These are phyloP conservation scores for Symphodus melops DNA, from an alignment of 2,113 vertebrate species.

Conservation along the genomic window DNA sequence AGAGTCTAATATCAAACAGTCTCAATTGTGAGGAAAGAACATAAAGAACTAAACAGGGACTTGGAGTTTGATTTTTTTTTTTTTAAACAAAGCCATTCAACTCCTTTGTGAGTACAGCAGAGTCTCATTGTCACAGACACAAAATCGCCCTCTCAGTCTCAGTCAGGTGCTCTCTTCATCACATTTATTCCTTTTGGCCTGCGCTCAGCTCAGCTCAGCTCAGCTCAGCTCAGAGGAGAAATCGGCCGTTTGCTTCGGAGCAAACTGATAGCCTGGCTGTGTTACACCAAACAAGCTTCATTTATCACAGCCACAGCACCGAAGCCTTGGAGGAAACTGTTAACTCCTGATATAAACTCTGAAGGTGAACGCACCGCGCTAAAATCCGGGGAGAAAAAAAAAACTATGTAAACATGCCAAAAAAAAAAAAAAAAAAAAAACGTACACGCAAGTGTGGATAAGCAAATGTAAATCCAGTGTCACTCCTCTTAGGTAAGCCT, in stretches of 20 bases:
- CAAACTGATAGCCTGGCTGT: slow-evolving; percentile 54
- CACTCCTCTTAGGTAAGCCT: slow-evolving; percentile 9
- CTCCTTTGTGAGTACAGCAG: slow-evolving; percentile 3
- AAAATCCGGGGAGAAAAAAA: slow-evolving; percentile 31
- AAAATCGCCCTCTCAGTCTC: slow-evolving; percentile 48
- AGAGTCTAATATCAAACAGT: neutral
- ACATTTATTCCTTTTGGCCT: slow-evolving; percentile 54
- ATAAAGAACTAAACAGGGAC: neutral
- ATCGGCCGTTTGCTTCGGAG: slow-evolving; percentile 52
- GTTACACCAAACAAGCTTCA: slow-evolving; percentile 57
- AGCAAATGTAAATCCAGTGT: neutral
- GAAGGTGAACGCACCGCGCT: slow-evolving; percentile 24
- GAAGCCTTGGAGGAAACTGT: slow-evolving; percentile 29
- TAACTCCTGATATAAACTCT: slow-evolving; percentile 37
- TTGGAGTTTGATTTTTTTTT: no score
- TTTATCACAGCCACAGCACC: slow-evolving; percentile 54
- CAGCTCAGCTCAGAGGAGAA: slow-evolving; percentile 40
- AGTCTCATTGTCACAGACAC: slow-evolving; percentile 29
- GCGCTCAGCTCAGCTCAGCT: slow-evolving; percentile 31
- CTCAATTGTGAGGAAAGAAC: slow-evolving; percentile 11
- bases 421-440: neutral
- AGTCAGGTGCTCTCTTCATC: slow-evolving; percentile 39
- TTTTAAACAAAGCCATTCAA: slow-evolving; percentile 33
- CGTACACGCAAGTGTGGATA: slow-evolving; percentile 22
- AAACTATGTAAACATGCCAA: slow-evolving; percentile 44